These are phyloP conservation scores for Cetoscarus ocellatus DNA, from an alignment of 2,797 vertebrate species.

Conservation along the genomic window DNA sequence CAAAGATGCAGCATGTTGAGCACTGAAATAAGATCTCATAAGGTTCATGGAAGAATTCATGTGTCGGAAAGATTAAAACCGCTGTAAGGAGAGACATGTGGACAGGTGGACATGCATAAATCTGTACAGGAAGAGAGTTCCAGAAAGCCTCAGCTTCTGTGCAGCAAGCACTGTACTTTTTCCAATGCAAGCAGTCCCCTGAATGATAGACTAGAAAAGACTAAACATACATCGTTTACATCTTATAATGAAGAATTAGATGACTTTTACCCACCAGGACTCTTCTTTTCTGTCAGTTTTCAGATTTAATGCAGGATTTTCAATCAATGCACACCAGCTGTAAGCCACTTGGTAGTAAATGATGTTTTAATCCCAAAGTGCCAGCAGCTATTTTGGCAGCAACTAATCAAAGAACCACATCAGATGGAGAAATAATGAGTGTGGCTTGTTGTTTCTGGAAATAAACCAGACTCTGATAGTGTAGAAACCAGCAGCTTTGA, in stretches of 20 bases:
- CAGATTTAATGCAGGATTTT: conserved; percentile 12
- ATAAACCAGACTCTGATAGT: background rate
- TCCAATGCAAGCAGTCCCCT: background rate
- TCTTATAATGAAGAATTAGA: background rate
- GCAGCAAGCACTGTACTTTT: conserved; percentile 11
- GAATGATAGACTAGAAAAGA: conserved; percentile 4
- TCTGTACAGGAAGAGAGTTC: conserved; percentile 20
- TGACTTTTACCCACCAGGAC: background rate
- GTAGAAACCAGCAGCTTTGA: background rate
- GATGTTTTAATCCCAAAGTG: conserved; percentile 4
- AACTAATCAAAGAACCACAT: background rate
- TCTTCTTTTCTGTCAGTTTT: background rate
- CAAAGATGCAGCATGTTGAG: conserved; percentile 47
- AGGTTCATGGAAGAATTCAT: conserved; percentile 56
- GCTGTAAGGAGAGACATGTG: conserved; percentile 55
- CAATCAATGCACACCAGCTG: conserved; percentile 12
- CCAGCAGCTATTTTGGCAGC: conserved; percentile 13
- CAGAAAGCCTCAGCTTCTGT: conserved; percentile 10
- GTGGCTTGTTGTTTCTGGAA: background rate
- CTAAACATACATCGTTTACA: too few relatives aligned
- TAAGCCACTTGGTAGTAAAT: conserved; percentile 14
- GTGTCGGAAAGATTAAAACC: conserved; percentile 58
- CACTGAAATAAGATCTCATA: conserved; percentile 52
- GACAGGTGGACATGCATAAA: conserved; percentile 73
- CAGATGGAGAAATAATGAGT: conserved; percentile 23